These are phyloP conservation scores for Protula sp. DNA, from an alignment of 2,888 invertebrate genomes.

Conservation along the genomic window DNA sequence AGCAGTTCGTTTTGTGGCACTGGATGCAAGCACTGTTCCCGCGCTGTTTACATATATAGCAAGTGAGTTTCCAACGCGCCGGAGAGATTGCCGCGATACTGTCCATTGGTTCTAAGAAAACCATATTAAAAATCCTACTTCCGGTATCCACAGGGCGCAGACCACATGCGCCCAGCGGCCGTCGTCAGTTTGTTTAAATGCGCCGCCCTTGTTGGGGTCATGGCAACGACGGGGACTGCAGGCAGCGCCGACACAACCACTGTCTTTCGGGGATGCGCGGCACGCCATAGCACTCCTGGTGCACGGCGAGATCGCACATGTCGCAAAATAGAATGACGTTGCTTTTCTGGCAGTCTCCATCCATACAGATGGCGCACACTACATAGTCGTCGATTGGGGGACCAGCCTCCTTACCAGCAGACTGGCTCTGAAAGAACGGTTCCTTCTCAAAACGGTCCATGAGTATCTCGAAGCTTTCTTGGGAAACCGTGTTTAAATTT, in stretches of 20 bases:
- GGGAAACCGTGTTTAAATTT: constrained; percentile 67
- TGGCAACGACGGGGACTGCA: constrained; percentile 95
- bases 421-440: constrained; percentile 58
- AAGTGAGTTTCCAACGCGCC: constrained; percentile 92
- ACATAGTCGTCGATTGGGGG: constrained; percentile 91
- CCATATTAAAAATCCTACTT: constrained; percentile 90
- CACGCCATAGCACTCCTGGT: constrained; percentile 96
- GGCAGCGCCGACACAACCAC: constrained; percentile 92
- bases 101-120: constrained; percentile 94
- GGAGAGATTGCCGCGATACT: constrained; percentile 93
- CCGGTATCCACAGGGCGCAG: constrained; percentile 98
- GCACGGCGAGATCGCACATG: constrained; percentile 98
- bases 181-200: constrained; percentile 96
- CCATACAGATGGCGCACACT: constrained; percentile 97
- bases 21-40: constrained; percentile 92
- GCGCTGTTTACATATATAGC: constrained; percentile 79
- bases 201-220: constrained; percentile 96
- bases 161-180: constrained; percentile 97
- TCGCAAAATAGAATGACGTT: constrained; percentile 99
- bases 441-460: constrained; percentile 98
- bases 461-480: constrained; percentile 85
- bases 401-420: constrained; percentile 58
- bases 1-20: constrained; percentile 93
- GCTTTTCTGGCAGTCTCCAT: constrained; percentile 96
- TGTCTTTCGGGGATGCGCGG: constrained; percentile 96